Percentiles rank a stretch among this genome's conserved stretches.
phyloP scores from a whole-genome alignment of 2,888 invertebrate species.

The Amphimallon solstitiale region DNA sequence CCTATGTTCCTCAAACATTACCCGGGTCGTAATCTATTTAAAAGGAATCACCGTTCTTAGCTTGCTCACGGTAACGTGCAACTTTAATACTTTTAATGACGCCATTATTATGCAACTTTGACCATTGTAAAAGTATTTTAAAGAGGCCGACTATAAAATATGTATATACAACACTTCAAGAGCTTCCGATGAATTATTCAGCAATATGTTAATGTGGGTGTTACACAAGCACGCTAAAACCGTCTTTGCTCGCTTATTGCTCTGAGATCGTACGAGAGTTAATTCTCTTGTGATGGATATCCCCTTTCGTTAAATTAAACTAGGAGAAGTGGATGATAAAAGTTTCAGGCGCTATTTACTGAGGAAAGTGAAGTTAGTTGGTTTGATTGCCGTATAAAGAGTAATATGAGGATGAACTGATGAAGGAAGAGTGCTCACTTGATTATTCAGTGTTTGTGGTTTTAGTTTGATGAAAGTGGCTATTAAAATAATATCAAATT shows the following conservation, averaged over 20 bases:
- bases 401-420: too few species aligned
- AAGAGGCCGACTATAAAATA: slow-evolving; percentile 24
- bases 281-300: too few species aligned
- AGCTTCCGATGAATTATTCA: slow-evolving; percentile 19
- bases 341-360: too few species aligned
- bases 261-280: too few species aligned
- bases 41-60: slow-evolving; percentile 5
- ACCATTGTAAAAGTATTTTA: slow-evolving; percentile 7
- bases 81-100: slow-evolving; percentile 26
- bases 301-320: too few species aligned
- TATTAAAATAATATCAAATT: too few species aligned
- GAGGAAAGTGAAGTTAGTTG: too few species aligned
- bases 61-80: slow-evolving; percentile 1
- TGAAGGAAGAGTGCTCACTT: too few species aligned
- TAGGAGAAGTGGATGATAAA: too few species aligned
- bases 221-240: neutral
- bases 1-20: neutral
- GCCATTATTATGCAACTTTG: slow-evolving; percentile 21
- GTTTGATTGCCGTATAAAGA: too few species aligned
- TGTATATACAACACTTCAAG: neutral
- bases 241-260: neutral
- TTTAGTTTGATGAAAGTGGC: too few species aligned
- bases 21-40: slow-evolving; percentile 15
- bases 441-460: too few species aligned
- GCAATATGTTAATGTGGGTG: slow-evolving; percentile 19